Conservation (phyloP, 2,888 invertebrate genomes). For the Ichneumoninae sp. region DNA sequence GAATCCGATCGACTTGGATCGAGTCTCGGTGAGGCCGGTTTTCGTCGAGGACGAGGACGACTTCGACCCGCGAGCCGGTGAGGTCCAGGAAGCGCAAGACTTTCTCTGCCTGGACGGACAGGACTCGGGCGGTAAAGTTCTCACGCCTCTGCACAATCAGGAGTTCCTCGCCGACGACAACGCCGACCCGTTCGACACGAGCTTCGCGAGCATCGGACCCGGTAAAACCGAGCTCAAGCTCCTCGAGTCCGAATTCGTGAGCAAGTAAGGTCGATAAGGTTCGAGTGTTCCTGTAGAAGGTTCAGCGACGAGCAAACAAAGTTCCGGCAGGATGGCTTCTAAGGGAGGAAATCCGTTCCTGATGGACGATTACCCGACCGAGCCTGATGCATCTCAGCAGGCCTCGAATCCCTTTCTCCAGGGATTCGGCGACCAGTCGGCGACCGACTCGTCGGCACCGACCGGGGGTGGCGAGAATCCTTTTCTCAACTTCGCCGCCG, state of each 20-base stretch:
- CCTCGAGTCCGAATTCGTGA: constrained; percentile 90
- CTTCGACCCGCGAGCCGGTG: constrained; percentile 86
- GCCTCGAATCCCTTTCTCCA: constrained; percentile 89
- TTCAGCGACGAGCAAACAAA: constrained; percentile 38
- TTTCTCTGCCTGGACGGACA: constrained; percentile 85
- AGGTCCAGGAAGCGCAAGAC: constrained; percentile 79
- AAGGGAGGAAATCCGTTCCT: constrained; percentile 92
- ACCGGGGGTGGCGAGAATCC: constrained; percentile 85
- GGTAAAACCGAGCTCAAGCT: constrained; percentile 92
- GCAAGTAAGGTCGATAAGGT: constrained; percentile 73
- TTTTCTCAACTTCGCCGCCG: constrained; percentile 78
- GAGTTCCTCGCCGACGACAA: constrained; percentile 83
- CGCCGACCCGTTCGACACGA: constrained; percentile 93
- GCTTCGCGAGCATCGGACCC: constrained; percentile 90
- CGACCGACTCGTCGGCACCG: constrained; percentile 87
- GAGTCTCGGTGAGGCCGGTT: constrained; percentile 55
- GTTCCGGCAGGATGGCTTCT: constrained; percentile 85
- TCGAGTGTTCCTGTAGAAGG: neutral
- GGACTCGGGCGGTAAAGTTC: constrained; percentile 83
- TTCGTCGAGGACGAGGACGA: constrained; percentile 78
- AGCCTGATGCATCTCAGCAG: constrained; percentile 86
- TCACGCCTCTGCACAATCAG: constrained; percentile 83
- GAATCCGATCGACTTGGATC: constrained; percentile 72
- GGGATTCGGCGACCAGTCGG: constrained; percentile 81
- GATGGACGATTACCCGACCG: constrained; percentile 88